A percentile compares a stretch with the other conserved stretches of the same genome.
phyloP scores from a whole-genome alignment of 2,113 vertebrate genomes.

The Psittacus erithacus region DNA sequence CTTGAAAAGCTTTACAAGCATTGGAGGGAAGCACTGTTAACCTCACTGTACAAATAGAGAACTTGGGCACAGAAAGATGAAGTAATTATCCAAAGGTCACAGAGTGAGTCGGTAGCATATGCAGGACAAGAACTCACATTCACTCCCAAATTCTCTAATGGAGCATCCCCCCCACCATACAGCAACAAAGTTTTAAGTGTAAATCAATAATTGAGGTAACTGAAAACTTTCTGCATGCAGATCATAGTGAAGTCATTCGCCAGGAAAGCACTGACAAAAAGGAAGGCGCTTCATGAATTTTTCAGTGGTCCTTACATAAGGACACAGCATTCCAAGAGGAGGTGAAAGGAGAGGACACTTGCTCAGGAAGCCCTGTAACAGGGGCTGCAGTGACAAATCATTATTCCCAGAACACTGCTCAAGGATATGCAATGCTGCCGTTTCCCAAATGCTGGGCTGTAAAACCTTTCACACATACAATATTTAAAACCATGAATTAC shows the following conservation, averaged over 20 bases:
- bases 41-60: background rate
- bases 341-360: background rate
- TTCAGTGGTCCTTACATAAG: background rate
- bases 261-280: constrained; percentile 10
- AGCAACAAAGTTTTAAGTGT: background rate
- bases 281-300: background rate
- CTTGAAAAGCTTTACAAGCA: background rate
- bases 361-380: background rate
- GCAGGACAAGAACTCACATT: background rate
- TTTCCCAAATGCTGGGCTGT: constrained; percentile 65
- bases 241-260: background rate
- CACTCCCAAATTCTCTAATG: background rate
- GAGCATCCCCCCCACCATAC: background rate
- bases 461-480: constrained; percentile 60
- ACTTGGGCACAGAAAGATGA: background rate
- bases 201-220: constrained; percentile 23
- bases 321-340: background rate
- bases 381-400: constrained; percentile 42
- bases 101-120: background rate
- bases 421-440: constrained; percentile 47
- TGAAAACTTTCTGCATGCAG: background rate
- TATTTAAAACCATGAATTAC: constrained; percentile 65
- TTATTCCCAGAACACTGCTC: constrained; percentile 42
- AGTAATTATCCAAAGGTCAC: constrained; percentile 29
- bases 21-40: background rate